These are phyloP conservation scores for Hucho hucho DNA, from an alignment of 2,113 vertebrate species.

Conservation along the genomic window DNA sequence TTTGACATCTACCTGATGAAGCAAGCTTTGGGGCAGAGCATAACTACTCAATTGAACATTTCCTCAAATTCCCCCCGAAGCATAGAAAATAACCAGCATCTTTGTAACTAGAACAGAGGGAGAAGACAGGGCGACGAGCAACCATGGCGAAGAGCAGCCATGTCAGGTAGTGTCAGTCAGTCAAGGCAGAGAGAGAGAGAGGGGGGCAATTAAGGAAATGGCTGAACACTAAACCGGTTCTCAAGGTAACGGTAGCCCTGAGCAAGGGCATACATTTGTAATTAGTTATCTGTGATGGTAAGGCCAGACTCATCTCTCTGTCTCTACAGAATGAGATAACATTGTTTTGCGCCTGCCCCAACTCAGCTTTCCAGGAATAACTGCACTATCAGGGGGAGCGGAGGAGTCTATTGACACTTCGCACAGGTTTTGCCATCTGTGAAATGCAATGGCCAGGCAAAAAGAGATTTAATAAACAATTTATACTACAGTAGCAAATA, in stretches of 20 bases:
- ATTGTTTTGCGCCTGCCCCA: background rate
- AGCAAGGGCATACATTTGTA: conserved; percentile 64
- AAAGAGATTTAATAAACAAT: too few relatives aligned
- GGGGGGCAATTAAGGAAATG: conserved; percentile 73
- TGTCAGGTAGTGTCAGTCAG: conserved; percentile 34
- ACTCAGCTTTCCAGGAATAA: conserved; percentile 28
- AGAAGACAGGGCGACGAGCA: background rate
- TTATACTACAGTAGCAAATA: background rate
- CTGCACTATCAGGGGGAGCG: background rate
- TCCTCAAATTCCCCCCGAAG: background rate
- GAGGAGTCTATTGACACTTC: too few relatives aligned
- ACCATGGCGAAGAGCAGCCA: background rate
- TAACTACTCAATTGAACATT: background rate
- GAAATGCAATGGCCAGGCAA: background rate
- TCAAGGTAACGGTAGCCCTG: conserved; percentile 65
- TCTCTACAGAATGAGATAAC: conserved; percentile 44
- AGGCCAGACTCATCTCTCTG: conserved; percentile 38
- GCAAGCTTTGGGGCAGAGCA: too few relatives aligned
- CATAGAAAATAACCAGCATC: background rate
- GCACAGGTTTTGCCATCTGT: background rate
- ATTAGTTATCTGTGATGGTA: conserved; percentile 62
- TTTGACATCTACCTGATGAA: too few relatives aligned
- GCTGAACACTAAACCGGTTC: conserved; percentile 74
- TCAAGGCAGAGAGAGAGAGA: conserved; percentile 14
- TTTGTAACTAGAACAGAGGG: background rate